Conservation (phyloP, 2,113 vertebrate genomes). For the Ia io region DNA sequence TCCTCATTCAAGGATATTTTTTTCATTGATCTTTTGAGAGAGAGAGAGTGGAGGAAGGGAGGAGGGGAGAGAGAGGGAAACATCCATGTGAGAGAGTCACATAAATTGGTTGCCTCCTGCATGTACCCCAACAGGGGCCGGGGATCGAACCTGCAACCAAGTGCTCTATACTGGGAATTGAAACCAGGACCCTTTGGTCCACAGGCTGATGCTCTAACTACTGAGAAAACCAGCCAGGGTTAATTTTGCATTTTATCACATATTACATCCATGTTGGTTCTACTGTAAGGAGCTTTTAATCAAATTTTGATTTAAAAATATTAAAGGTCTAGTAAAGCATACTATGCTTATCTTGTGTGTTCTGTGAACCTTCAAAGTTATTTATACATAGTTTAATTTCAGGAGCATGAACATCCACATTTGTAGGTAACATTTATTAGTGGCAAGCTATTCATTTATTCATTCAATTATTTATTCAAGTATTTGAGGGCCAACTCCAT, state of each 20-base stretch:
- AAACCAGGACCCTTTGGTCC: no score
- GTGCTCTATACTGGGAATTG: no score
- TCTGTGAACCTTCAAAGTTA: neutral
- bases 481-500: neutral
- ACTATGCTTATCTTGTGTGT: neutral
- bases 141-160: no score
- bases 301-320: slow-evolving; percentile 18
- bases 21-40: no score
- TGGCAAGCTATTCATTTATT: neutral
- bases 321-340: neutral
- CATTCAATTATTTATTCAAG: slow-evolving; percentile 32
- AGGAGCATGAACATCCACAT: neutral
- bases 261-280: neutral
- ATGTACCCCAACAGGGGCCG: no score
- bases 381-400: slow-evolving; percentile 14
- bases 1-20: no score
- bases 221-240: no score
- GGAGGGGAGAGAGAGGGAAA: no score
- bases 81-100: no score
- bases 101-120: no score
- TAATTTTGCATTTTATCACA: neutral
- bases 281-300: neutral
- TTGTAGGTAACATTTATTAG: neutral
- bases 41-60: no score
- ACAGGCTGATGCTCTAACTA: no score